These are phyloP conservation scores for Dynastes hyllus DNA, from an alignment of 2,888 invertebrate species.

Conservation along the genomic window DNA sequence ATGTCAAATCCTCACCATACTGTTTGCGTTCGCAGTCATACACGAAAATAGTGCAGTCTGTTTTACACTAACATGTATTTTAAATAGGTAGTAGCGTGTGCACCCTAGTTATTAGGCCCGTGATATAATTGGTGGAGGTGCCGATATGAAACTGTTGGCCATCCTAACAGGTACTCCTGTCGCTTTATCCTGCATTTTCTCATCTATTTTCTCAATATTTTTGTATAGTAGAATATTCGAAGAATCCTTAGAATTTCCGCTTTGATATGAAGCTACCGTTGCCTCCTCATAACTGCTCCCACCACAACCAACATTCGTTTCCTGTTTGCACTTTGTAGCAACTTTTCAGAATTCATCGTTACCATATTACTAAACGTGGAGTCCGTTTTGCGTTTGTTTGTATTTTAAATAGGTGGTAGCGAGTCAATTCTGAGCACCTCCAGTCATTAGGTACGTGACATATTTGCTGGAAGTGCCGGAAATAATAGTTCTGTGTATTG, in stretches of 20 bases:
- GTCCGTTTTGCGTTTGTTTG: not conserved
- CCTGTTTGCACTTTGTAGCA: conserved; percentile 75
- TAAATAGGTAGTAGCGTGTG: too few relatives aligned
- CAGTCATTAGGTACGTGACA: too few relatives aligned
- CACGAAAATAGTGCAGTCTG: too few relatives aligned
- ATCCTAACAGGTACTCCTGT: conserved; percentile 96
- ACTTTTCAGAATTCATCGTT: conserved; percentile 79
- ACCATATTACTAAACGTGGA: conserved; percentile 73
- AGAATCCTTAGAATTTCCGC: conserved; percentile 78
- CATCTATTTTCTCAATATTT: conserved; percentile 96
- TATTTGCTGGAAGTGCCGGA: too few relatives aligned
- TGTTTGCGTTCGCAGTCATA: too few relatives aligned
- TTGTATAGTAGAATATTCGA: conserved; percentile 93
- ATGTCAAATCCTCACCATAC: too few relatives aligned
- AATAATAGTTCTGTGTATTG: conserved; percentile 38
- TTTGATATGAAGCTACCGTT: conserved; percentile 61
- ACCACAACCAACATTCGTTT: conserved; percentile 70
- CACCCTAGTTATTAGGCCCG: too few relatives aligned
- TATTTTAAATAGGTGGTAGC: too few relatives aligned
- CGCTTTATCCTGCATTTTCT: conserved; percentile 96
- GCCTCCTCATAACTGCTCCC: conserved; percentile 67
- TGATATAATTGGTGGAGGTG: too few relatives aligned
- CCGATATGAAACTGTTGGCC: conserved; percentile 98
- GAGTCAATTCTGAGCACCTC: too few relatives aligned
- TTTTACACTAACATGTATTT: too few relatives aligned